phyloP scores from a whole-genome alignment of 2,113 vertebrate genomes.

The Eira barbara region DNA sequence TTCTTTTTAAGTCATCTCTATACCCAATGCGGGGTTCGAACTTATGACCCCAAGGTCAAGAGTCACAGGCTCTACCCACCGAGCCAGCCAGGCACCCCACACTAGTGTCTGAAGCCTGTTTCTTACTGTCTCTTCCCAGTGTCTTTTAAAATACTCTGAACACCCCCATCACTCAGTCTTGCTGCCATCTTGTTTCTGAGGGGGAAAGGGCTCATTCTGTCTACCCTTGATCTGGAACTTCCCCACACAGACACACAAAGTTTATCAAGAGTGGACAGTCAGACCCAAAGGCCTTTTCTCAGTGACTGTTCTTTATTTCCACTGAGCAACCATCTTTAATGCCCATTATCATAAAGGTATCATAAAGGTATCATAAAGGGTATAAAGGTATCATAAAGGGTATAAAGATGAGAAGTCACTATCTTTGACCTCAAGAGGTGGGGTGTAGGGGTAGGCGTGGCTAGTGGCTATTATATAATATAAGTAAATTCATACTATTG shows the following conservation, averaged over 20 bases:
- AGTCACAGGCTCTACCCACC: not conserved
- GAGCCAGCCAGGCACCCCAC: not conserved
- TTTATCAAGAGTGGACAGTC: not conserved
- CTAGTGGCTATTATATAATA: not conserved
- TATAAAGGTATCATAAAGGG: no score
- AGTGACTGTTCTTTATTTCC: not conserved
- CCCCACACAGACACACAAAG: not conserved
- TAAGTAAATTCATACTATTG: not conserved
- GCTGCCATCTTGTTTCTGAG: not conserved
- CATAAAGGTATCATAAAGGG: no score
- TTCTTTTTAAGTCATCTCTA: not conserved
- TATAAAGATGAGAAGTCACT: not conserved
- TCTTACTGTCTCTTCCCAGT: not conserved
- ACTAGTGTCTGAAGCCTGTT: not conserved
- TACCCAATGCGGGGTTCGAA: not conserved
- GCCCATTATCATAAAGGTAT: no score
- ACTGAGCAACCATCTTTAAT: not conserved
- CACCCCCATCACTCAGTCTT: not conserved
- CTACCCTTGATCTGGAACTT: not conserved
- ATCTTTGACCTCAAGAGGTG: not conserved
- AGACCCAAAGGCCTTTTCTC: not conserved
- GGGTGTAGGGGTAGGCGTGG: not conserved
- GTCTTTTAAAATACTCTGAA: not conserved
- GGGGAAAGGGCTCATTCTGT: not conserved
- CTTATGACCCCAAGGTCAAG: not conserved